Evolutionary conservation across 2,113 vertebrate genomes (phyloP), one percentile per base, ranked within the genome.

Genomic region (Salvelinus alpinus): DNA sequence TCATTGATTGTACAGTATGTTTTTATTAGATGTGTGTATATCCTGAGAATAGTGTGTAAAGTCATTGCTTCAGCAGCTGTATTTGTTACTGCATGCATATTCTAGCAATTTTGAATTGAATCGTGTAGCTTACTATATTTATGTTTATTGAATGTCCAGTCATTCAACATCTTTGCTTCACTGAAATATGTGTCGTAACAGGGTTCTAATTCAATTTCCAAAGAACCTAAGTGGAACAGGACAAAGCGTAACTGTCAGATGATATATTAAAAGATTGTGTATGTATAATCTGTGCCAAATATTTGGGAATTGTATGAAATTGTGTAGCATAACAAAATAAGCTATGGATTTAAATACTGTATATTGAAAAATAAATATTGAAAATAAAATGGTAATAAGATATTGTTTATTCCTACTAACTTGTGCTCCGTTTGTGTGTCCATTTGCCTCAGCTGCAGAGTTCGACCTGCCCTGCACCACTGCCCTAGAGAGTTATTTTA

Each of bases 401-500:
- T 38, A n/a, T 18, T 34, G 31, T 34, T 29, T 5, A 31, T 20
- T 20, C 24, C 12, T 29, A 25, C 22, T 27, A 65, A 65, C 11
- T 18, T 11, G 14, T 65, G 9, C 24, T 65, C 24, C 14, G 5
- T 65, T 16, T 16, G 65, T 68, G 14, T 27, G 22, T 24, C 48
- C 5, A 54, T 54, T 69, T 22, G n/a, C 18, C 18, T n/a, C 16
- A 71, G 22, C 47, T 25, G 5, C 25, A 25, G 9, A 69, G 31
- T 72, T 79, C 11, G 22, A 57, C 74, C 48, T 64, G 74, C 14
- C 77, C 62, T 68, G 69, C 74, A 74, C 74, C 74, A 29, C 27
- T 74, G n/a, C 65, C 60, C 18, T 71, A 80, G 67, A 84, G 70
- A 85, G 70, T 73, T 72, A 24, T 87, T 84, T 85, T 69, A 88